Evolutionary conservation across 2,797 vertebrate species (phyloP), one percentile per base, ranked within the genome.

Genomic region (Semotilus atromaculatus): DNA sequence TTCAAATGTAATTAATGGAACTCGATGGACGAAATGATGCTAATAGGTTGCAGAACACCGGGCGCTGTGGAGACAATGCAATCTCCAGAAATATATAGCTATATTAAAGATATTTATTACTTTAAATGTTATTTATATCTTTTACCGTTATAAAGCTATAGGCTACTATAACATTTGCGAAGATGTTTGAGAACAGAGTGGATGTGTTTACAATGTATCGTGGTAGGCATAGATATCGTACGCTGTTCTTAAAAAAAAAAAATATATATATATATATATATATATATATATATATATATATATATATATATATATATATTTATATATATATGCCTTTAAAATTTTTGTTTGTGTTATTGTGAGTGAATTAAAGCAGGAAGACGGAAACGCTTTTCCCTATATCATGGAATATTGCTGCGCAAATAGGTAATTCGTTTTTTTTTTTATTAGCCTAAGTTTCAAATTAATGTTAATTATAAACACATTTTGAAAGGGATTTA

Each of bases 21-120:
- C 94, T 96, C 93, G 95, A 95, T 96, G 93, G 94, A 95, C 94
- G 95, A 96, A 95, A 96, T 96, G 95, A 95, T 94, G 95, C 95
- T 96, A 96, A 96, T 96, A 94, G 95, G 91, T 92, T 91, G 88
- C 90, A 89, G 91, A 92, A 93, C 87, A 87, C 73, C 78, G 77
- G 18, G n/a, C 36, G 82, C 31, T n/a, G 70, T 21, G 26, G 72
- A 80, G 55, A 80, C 77, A 86, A 64, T 45, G 71, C 10, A 10
- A 48, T 76, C 16, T 68, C 48, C 71, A 74, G n/a, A 73, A 60
- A 13, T 43, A 45, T 36, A 36, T 11, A 40, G 10, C 29, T 10
- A 7, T 19, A 48, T 48, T 48, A 48, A 36, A 31, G 11, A 48
- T 1, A 7, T 4, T 7, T 23, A 10, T 19, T 51, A 8, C 43